phyloP scores from a whole-genome alignment of 64 coral and sea anemone species.

The Acropora tenuis region DNA sequence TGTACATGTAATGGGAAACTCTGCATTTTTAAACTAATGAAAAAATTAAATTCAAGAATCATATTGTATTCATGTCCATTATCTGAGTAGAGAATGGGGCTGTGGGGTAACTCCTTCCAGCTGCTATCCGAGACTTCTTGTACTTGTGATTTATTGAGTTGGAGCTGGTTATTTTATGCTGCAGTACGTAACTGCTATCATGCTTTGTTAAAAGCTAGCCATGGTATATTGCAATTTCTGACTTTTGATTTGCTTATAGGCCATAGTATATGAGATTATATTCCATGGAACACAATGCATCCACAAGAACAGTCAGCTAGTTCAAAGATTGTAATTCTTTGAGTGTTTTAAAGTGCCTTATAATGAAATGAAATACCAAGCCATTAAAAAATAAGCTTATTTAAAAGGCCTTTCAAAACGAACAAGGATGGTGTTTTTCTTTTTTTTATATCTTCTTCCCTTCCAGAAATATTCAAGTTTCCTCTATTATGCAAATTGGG shows the following conservation, averaged over 20 bases:
- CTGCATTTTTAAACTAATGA: too few relatives aligned
- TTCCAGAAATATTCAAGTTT: slow-evolving; percentile 2
- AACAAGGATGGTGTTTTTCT: background rate
- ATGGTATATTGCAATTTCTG: background rate
- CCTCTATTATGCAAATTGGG: slow-evolving; percentile 3
- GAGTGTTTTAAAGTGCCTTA: too few relatives aligned
- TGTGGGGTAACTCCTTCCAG: background rate
- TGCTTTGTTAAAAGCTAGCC: background rate
- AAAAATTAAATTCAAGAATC: too few relatives aligned
- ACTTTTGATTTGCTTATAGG: too few relatives aligned
- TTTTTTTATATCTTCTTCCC: slow-evolving; percentile 5
- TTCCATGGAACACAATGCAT: too few relatives aligned
- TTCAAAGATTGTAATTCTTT: too few relatives aligned
- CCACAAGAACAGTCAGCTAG: too few relatives aligned
- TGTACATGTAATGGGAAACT: background rate
- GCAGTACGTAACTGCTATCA: background rate
- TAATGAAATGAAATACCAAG: slow-evolving; percentile 9
- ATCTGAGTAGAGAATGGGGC: too few relatives aligned
- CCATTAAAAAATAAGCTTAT: slow-evolving; percentile 14
- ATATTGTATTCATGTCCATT: too few relatives aligned
- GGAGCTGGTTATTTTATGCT: background rate
- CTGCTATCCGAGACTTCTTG: background rate
- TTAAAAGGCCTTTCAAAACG: slow-evolving; percentile 13
- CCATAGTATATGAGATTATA: too few relatives aligned
- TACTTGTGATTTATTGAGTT: background rate